Evolutionary conservation across 2,888 invertebrate genomes (phyloP).

Genomic region (Sacculina carcini): DNA sequence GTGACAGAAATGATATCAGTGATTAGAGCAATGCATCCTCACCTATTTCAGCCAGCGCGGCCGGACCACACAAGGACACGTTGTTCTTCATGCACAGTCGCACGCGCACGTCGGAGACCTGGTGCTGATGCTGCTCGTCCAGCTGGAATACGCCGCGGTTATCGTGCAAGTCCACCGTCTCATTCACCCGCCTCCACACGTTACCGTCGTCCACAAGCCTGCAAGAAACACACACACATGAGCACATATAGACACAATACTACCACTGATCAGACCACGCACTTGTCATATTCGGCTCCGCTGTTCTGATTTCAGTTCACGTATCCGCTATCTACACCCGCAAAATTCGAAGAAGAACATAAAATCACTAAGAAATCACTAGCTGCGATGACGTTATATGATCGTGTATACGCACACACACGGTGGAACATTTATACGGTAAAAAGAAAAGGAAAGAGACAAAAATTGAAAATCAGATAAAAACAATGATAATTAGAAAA

Average conservation of each 20-base stretch:
- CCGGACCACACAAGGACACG: slow-evolving; percentile 43
- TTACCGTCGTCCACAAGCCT: background rate
- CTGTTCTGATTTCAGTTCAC: too few relatives aligned
- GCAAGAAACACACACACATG: background rate
- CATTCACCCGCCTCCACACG: slow-evolving; percentile 2
- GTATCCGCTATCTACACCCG: too few relatives aligned
- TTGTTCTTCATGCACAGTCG: slow-evolving; percentile 55
- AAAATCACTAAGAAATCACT: too few relatives aligned
- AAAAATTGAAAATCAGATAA: background rate
- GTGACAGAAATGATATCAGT: background rate
- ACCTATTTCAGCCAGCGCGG: slow-evolving; percentile 4
- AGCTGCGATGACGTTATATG: too few relatives aligned
- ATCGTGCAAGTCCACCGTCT: slow-evolving; percentile 1
- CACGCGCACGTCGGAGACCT: slow-evolving; percentile 31
- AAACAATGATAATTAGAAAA: slow-evolving; percentile 5
- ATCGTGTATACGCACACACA: too few relatives aligned
- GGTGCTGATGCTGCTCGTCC: slow-evolving; percentile 8
- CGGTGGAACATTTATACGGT: too few relatives aligned
- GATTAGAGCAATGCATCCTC: background rate
- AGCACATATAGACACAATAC: background rate
- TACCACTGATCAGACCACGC: too few relatives aligned
- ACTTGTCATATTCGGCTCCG: too few relatives aligned
- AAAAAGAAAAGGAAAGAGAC: too few relatives aligned
- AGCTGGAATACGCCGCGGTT: slow-evolving; percentile 1
- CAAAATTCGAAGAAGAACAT: too few relatives aligned